Base-by-base conservation (phyloP, 2,888 invertebrate species). In the Acleris sparsana region DNA sequence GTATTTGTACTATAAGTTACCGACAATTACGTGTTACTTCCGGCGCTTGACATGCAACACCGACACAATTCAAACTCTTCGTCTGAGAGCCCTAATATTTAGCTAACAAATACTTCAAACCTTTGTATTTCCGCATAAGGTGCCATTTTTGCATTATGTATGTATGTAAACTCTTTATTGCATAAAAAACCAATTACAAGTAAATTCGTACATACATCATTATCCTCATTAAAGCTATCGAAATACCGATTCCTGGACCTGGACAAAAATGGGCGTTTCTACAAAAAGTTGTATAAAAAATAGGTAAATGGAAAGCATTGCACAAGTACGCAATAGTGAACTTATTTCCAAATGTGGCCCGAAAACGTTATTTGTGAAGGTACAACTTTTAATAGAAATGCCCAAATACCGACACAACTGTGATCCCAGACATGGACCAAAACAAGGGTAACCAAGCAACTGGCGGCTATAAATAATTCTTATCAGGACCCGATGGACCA, bases 1-100 rank as follows among this genome's bases (percentile, higher is more conserved):
- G 85, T 85, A 86, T 70, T 84, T 84, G 82, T 84, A 79, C 83
- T 86, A 88, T 90, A 87, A 80, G 86, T 88, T 88, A 88, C 89
- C 85, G 80, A 80, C 85, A 88, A 90, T 91, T 90, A 91, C 83
- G 72, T 46, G 61, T 72, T 70, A 76, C 83, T 88, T 91, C 89
- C 89, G 89, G 86, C 72, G 74, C 69, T 73, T 75, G 76, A 75
- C 75, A 77, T 60, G 44, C 55, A 60, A 65, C 67, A 63, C 81
- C 78, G 74, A 76, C 79, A 78, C 74, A 80, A 78, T 78, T 77
- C 53, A 39, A 46, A 43, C 11, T 29, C 29, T 39, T 53, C 25
- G 48, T 18, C 49, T 57, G 46, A 57, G 25, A 44, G n/a, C 43
- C 55, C 13, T 5, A 53, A 13, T 29, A 20, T 39, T 55, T 56